Conservation (phyloP, 1,140 invertebrate genomes). For the Hypsibius dujardini region DNA sequence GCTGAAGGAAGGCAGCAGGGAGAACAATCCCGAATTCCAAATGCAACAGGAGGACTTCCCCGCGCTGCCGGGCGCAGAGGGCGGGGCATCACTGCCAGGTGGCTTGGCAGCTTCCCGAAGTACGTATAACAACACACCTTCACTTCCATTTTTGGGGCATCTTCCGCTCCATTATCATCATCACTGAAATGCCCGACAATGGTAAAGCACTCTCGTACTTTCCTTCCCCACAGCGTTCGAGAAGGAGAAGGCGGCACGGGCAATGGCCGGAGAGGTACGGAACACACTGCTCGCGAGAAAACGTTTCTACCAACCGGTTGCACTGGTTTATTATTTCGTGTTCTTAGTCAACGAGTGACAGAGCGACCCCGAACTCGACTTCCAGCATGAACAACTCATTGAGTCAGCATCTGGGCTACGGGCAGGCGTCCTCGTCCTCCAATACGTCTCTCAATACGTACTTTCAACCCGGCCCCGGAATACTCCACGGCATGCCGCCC, state of each 20-base stretch:
- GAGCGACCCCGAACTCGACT: background rate
- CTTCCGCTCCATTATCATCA: too few species aligned
- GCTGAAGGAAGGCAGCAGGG: conserved; percentile 78
- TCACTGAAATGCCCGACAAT: too few species aligned
- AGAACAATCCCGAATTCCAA: conserved; percentile 71
- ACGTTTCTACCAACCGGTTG: too few species aligned
- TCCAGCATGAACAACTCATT: background rate
- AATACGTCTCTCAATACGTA: background rate
- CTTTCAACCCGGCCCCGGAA: background rate
- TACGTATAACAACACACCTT: too few species aligned
- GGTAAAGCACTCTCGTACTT: too few species aligned
- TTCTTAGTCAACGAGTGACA: background rate
- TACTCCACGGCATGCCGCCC: background rate
- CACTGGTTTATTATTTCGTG: too few species aligned
- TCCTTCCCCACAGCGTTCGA: conserved; percentile 24
- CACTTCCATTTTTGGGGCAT: too few species aligned
- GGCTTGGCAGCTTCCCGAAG: background rate
- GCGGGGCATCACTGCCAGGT: conserved; percentile 25
- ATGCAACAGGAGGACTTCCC: conserved; percentile 98
- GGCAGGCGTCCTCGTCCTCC: background rate
- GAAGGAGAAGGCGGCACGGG: conserved; percentile 16
- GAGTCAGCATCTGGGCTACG: background rate
- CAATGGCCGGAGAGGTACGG: conserved; percentile 4
- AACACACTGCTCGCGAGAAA: too few species aligned
- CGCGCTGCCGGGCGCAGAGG: conserved; percentile 57